Evolutionary conservation across 2,113 vertebrate species (phyloP), one percentile per base, ranked within the genome.

Genomic region (Poecile atricapillus): DNA sequence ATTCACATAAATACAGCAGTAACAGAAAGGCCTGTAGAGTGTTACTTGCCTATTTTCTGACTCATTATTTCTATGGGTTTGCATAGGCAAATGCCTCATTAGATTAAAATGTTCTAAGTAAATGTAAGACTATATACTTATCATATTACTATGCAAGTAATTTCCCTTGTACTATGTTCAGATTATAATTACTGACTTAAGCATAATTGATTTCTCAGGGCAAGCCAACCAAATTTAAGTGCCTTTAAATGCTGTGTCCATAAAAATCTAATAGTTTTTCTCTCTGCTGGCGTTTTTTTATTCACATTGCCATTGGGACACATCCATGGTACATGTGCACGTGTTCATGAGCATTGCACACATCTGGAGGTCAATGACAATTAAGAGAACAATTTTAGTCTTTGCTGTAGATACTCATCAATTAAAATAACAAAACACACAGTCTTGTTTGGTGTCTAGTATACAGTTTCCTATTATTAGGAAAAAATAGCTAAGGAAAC

Each of bases 241-340:
- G 53, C 23, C 20, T 83, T 73, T 76, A 87, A 76, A 83, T 56
- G 69, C 41, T 64, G 47, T 44, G 65, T 35, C 55, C 64, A 75
- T 44, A 64, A 94, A 81, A 64, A 78, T 25, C 11, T 2, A 47
- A 33, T 5, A 41, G 24, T 60, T 83, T 55, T 84, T 30, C 19
- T 79, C 6, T 46, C 25, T 79, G 44, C 35, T 83, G 33, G 25
- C 10, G 18, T 15, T 33, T 83, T 83, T 69, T 50, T 31, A 93
- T 56, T 68, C 37, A 4, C 35, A 49, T 5, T 81, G 35, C 30
- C 62, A 58, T 1, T 39, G 33, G 62, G 68, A 92, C 20, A 63
- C 0, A 7, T 1, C 30, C 9, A 16, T 4, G 24, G 11, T 39
- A 28, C 0, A 1, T 10, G 10, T 3, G 19, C 13, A 68, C 0